These are phyloP conservation scores for Drosophila nebulosa DNA, from an alignment of 1,140 invertebrate genomes.

Conservation along the genomic window DNA sequence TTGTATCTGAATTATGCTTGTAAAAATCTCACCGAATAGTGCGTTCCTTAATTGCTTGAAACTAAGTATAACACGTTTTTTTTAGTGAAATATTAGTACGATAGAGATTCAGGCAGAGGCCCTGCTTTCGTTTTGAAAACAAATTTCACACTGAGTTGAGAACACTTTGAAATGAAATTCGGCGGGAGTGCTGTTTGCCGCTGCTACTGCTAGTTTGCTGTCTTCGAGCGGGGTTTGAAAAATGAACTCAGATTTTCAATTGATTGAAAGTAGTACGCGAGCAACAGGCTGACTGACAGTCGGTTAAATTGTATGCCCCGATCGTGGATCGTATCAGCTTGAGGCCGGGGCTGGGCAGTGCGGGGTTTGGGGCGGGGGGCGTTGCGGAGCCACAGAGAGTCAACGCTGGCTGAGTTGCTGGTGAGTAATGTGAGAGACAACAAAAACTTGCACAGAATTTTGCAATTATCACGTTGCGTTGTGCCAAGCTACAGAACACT, in stretches of 20 bases:
- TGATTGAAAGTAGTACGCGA: constrained; percentile 33
- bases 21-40: neutral
- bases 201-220: neutral
- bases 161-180: constrained; percentile 21
- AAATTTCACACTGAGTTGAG: constrained; percentile 38
- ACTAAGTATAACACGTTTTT: neutral
- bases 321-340: neutral
- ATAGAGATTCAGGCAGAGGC: neutral
- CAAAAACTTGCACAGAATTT: constrained; percentile 16
- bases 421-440: constrained; percentile 27
- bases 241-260: constrained; percentile 46
- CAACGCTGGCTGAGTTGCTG: constrained; percentile 10
- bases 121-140: constrained; percentile 25
- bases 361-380: neutral
- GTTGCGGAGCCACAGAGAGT: neutral
- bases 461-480: constrained; percentile 41
- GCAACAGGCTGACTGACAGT: constrained; percentile 24
- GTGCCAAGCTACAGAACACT: constrained; percentile 30
- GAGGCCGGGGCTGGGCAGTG: neutral
- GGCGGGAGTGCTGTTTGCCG: neutral
- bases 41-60: neutral
- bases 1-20: no score
- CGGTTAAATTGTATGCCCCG: constrained; percentile 5
- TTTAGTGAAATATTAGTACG: neutral
- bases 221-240: constrained; percentile 18